phyloP scores from a whole-genome alignment of 2,797 vertebrate genomes.

The Sandelia bainsii region DNA sequence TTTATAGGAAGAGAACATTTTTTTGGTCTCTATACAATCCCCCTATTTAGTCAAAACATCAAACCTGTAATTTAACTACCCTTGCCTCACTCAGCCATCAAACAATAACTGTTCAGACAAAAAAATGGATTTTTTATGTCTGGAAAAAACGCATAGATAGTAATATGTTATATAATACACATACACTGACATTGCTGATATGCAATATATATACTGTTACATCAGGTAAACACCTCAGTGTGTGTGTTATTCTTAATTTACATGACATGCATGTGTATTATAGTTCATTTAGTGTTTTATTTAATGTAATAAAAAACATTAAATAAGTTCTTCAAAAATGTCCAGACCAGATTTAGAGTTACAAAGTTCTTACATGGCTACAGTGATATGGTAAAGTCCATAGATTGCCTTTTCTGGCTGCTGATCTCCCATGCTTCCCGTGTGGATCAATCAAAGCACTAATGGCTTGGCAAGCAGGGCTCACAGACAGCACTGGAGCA shows the following conservation, averaged over 20 bases:
- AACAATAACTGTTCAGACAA: constrained; percentile 24
- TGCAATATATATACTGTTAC: background rate
- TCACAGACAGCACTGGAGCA: constrained; percentile 79
- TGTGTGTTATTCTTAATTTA: constrained; percentile 9
- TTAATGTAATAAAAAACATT: background rate
- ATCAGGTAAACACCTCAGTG: constrained; percentile 3
- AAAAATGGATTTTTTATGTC: constrained; percentile 20
- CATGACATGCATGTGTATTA: background rate
- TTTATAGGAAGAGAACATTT: constrained; percentile 19
- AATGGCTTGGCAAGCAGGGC: constrained; percentile 78
- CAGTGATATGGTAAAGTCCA: constrained; percentile 42
- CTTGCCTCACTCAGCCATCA: constrained; percentile 48
- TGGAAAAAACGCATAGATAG: constrained; percentile 17
- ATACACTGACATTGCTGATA: background rate
- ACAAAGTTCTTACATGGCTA: constrained; percentile 22
- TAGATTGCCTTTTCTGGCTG: constrained; percentile 54
- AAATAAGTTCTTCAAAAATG: background rate
- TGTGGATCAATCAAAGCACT: constrained; percentile 84
- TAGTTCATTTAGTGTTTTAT: constrained; percentile 3
- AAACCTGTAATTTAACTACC: constrained; percentile 71
- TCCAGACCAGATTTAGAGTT: constrained; percentile 14
- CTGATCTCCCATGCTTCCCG: constrained; percentile 79
- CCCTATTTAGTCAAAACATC: constrained; percentile 55
- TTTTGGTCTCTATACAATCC: constrained; percentile 14
- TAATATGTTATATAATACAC: background rate